Evolutionary conservation across 2,797 vertebrate species (phyloP).

Genomic region (Chrysocyon brachyurus): DNA sequence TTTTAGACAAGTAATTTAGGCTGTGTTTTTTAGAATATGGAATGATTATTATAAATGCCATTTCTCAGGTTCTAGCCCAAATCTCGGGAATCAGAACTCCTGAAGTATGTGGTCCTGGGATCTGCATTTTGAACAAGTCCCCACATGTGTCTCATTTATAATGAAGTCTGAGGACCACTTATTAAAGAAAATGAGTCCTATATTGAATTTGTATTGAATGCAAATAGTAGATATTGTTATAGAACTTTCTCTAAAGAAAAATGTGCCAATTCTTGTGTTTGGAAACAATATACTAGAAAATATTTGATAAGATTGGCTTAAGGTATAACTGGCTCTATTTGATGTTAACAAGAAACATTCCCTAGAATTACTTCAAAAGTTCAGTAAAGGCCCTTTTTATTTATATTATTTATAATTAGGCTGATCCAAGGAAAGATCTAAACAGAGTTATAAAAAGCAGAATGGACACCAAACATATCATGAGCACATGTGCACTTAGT

Average conservation of each 20-base stretch:
- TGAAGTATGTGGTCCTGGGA: background rate
- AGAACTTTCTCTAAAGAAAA: background rate
- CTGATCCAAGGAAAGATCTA: slow-evolving; percentile 67
- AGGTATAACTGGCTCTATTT: slow-evolving; percentile 70
- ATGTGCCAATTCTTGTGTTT: slow-evolving; percentile 14
- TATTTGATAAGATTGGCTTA: slow-evolving; percentile 72
- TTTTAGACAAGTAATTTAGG: slow-evolving; percentile 34
- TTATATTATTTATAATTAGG: slow-evolving; percentile 80
- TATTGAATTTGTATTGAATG: slow-evolving; percentile 11
- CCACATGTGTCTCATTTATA: background rate
- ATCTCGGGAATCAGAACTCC: background rate
- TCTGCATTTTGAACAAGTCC: background rate
- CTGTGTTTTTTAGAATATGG: background rate
- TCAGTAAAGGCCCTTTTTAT: slow-evolving; percentile 68
- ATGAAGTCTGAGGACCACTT: background rate
- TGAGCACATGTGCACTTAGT: slow-evolving; percentile 68
- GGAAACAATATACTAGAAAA: slow-evolving; percentile 64
- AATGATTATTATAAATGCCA: background rate
- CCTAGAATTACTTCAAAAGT: slow-evolving; percentile 74
- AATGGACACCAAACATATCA: slow-evolving; percentile 59
- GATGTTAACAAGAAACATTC: slow-evolving; percentile 80
- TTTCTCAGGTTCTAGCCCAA: background rate
- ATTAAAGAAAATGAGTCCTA: background rate
- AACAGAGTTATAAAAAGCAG: slow-evolving; percentile 71
- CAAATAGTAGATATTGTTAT: slow-evolving; percentile 6